Base-by-base conservation (phyloP, 1,140 invertebrate genomes). In the Oryctes rhinoceros region DNA sequence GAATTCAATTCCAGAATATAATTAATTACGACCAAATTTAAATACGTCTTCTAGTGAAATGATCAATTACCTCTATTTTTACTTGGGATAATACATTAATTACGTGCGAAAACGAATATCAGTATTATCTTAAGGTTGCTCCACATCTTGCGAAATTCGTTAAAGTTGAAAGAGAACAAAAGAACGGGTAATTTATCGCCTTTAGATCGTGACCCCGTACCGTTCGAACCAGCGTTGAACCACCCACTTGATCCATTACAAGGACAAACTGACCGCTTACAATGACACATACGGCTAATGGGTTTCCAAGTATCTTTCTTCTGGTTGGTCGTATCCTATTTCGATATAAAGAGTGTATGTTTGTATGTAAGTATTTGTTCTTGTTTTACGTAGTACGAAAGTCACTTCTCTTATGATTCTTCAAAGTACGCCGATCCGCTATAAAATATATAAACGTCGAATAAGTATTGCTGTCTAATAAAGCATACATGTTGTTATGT, bases 211-310 rank as follows among this genome's bases (percentile, higher is more conserved):
- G 53, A 62, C 53, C 53, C 53, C 20, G 15, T 62, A 62, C 53
- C 1, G 53, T n/a, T 53, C 53, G 53, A 20, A 62, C 13, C 5
- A 62, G 53, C 20, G 53, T 62, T 62, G 53, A 62, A 62, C 53
- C 53, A 62, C 53, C 53, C 53, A 62, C 53, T 62, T n/a, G 20
- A 62, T 20, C 53, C 15, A 62, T 62, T 62, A 62, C 53, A 62
- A 62, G 53, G 53, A 62, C 53, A 20, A 62, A 62, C 15, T 62
- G 53, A 62, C 53, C 53, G 53, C 20, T 62, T 62, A 62, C 53
- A 62, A 62, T 62, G 53, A 62, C 53, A 62, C 53, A 62, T 18
- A 20, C 53, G 7, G 53, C 53, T 62, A 62, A 62, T 62, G 39
- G 20, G 15, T 62, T 62, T n/a, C 5, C 1, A 20, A 62, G 20